These are phyloP conservation scores for Cuculus canorus DNA, from an alignment of 2,797 vertebrate genomes.

Conservation along the genomic window DNA sequence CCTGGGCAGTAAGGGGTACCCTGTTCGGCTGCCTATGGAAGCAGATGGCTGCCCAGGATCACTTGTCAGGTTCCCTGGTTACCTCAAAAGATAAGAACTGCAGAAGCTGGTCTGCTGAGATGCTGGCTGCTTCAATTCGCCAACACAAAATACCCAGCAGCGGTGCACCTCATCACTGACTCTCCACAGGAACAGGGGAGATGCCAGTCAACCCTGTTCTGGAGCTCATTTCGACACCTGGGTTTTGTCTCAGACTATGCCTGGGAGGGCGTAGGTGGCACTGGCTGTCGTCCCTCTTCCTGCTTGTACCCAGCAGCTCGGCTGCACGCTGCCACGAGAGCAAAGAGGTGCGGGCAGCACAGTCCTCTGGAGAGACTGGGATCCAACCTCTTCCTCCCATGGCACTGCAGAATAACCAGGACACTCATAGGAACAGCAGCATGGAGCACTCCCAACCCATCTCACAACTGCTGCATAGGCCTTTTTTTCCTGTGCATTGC, in stretches of 20 bases:
- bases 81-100: background rate
- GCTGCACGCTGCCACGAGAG: background rate
- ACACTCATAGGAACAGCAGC: accelerated
- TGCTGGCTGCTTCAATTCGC: background rate
- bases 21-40: background rate
- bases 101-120: background rate
- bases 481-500: background rate
- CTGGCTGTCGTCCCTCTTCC: background rate
- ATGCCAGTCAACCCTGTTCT: background rate
- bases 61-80: background rate
- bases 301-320: background rate
- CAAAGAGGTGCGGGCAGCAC: background rate
- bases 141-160: background rate
- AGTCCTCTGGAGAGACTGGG: background rate
- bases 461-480: no score
- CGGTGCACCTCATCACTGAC: background rate
- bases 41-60: background rate
- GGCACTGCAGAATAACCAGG: background rate
- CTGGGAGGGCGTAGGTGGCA: background rate
- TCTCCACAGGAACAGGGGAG: background rate
- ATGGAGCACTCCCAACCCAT: background rate
- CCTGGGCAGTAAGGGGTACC: background rate
- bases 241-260: background rate
- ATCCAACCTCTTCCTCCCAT: accelerated
- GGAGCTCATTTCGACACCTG: accelerated